These are phyloP conservation scores for Solea senegalensis DNA, from an alignment of 2,113 vertebrate species.

Conservation along the genomic window DNA sequence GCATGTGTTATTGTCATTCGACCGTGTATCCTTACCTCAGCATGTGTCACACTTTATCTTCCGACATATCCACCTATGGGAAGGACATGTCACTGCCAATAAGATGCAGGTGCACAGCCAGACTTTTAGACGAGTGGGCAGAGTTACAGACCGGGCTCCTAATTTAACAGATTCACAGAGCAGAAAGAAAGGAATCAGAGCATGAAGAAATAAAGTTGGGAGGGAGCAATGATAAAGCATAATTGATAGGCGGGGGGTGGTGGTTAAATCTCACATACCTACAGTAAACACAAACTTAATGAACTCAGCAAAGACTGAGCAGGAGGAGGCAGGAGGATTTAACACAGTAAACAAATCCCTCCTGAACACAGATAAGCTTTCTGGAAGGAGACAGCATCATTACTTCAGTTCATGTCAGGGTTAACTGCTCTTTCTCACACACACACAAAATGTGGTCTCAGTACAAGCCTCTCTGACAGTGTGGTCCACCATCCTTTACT, in stretches of 20 bases:
- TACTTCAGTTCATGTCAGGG: slow-evolving; percentile 27
- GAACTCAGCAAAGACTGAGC: slow-evolving; percentile 20
- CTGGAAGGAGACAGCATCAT: slow-evolving; percentile 7
- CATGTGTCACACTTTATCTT: slow-evolving; percentile 32
- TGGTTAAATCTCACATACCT: background rate
- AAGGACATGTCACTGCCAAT: slow-evolving; percentile 36
- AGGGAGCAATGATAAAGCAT: slow-evolving; percentile 20
- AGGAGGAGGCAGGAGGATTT: slow-evolving; percentile 19
- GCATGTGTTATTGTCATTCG: background rate
- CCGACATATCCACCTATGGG: slow-evolving; percentile 13
- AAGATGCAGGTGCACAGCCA: slow-evolving; percentile 39
- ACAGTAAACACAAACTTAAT: slow-evolving; percentile 28
- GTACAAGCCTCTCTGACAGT: slow-evolving; percentile 12
- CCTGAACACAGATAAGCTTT: slow-evolving; percentile 30
- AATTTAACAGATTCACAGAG: slow-evolving; percentile 33
- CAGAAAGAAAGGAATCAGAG: slow-evolving; percentile 2
- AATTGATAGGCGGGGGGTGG: background rate
- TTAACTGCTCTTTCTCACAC: slow-evolving; percentile 38
- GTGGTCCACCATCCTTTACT: slow-evolving; percentile 28
- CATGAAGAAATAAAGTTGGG: background rate
- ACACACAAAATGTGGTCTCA: slow-evolving; percentile 16
- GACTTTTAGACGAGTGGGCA: slow-evolving; percentile 38
- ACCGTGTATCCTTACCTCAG: slow-evolving; percentile 37
- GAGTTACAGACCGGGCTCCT: slow-evolving; percentile 34
- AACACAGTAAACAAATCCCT: slow-evolving; percentile 48